phyloP scores from a whole-genome alignment of 2,797 vertebrate genomes.

The Lutjanus argentimaculatus region DNA sequence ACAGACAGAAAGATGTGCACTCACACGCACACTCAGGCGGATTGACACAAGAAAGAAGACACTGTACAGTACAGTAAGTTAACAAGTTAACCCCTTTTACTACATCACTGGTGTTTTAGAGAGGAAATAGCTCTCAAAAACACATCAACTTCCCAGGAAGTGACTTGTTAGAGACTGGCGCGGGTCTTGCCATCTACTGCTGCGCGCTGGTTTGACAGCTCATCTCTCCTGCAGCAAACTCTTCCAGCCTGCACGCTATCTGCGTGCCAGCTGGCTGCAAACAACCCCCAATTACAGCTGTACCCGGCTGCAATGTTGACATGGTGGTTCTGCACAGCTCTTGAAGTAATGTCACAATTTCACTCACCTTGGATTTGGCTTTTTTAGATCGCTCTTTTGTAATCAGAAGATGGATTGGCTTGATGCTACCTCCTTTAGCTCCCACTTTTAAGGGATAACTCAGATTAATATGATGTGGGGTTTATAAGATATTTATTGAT shows the following conservation, averaged over 20 bases:
- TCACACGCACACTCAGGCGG: neutral
- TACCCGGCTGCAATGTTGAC: slow-evolving; percentile 40
- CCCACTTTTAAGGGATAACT: neutral
- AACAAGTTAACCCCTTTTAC: slow-evolving; percentile 29
- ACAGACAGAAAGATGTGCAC: slow-evolving; percentile 15
- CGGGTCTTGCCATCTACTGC: slow-evolving; percentile 10
- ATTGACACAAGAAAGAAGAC: slow-evolving; percentile 27
- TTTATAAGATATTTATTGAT: too few species aligned
- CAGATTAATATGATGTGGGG: neutral
- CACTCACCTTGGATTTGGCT: neutral
- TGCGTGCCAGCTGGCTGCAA: slow-evolving; percentile 62
- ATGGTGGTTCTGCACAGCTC: slow-evolving; percentile 7
- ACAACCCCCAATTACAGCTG: slow-evolving; percentile 73
- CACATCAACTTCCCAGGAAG: slow-evolving; percentile 31
- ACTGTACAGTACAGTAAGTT: slow-evolving; percentile 28
- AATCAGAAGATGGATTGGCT: slow-evolving; percentile 3
- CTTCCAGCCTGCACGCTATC: slow-evolving; percentile 37
- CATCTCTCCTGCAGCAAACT: slow-evolving; percentile 65
- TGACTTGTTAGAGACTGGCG: slow-evolving; percentile 46
- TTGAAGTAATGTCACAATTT: neutral
- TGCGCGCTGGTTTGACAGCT: slow-evolving; percentile 57
- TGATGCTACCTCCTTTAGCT: neutral
- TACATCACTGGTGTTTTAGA: neutral
- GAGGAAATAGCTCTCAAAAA: slow-evolving; percentile 25
- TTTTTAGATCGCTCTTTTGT: neutral